Evolutionary conservation across 2,888 invertebrate species (phyloP).

Genomic region (Spisula solida): DNA sequence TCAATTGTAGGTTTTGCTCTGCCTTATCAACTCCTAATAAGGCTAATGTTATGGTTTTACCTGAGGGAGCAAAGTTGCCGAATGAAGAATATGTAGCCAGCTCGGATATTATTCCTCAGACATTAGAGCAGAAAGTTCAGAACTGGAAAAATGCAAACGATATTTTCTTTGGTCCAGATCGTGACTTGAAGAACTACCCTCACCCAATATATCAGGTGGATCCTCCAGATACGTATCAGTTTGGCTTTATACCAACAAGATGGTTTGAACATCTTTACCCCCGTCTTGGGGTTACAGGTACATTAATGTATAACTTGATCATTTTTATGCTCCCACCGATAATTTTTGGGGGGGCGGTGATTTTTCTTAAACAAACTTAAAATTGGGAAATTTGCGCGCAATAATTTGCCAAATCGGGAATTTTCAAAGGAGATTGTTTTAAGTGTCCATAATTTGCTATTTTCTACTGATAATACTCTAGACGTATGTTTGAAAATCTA

Average conservation of each 20-base stretch:
- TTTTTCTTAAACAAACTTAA: no score
- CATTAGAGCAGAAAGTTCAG: slow-evolving; percentile 56
- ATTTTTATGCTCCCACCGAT: no score
- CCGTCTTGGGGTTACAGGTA: slow-evolving; percentile 94
- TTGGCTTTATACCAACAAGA: slow-evolving; percentile 97
- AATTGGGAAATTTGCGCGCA: no score
- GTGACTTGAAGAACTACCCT: slow-evolving; percentile 93
- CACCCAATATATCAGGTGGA: slow-evolving; percentile 91
- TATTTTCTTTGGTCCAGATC: slow-evolving; percentile 89
- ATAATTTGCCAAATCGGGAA: no score
- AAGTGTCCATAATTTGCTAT: no score
- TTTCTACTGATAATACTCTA: no score
- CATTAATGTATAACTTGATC: no score
- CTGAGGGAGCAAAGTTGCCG: not conserved
- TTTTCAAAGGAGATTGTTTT: no score
- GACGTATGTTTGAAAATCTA: no score
- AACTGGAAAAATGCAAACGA: slow-evolving; percentile 84
- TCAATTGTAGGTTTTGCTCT: slow-evolving; percentile 8
- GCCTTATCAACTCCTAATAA: not conserved
- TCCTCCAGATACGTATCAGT: slow-evolving; percentile 92
- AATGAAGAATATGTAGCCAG: slow-evolving; percentile 25
- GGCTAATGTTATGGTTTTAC: not conserved
- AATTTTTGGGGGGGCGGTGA: no score
- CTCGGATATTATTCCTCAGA: slow-evolving; percentile 12
- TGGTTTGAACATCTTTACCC: slow-evolving; percentile 98